These are phyloP conservation scores for Thelaira solivaga DNA, from an alignment of 2,888 invertebrate genomes.

Conservation along the genomic window DNA sequence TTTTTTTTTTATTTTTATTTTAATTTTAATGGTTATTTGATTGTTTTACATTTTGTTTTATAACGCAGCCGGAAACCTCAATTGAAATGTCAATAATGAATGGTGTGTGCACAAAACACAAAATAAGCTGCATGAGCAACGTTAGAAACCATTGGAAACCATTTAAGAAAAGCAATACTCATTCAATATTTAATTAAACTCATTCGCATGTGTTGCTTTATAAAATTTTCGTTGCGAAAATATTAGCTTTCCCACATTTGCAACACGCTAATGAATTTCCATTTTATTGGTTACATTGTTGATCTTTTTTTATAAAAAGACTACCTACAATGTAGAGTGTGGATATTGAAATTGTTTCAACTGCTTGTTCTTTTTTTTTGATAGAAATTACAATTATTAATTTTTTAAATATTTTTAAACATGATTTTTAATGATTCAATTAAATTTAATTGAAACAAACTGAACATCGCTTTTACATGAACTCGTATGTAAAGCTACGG, in stretches of 20 bases:
- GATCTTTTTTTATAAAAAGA: no score
- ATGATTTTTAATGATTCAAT: no score
- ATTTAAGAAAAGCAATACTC: background rate
- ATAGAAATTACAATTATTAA: no score
- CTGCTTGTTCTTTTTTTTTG: no score
- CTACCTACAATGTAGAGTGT: background rate
- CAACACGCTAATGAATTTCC: background rate
- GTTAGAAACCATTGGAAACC: conserved; percentile 34
- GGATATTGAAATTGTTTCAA: no score
- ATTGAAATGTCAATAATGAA: conserved; percentile 54
- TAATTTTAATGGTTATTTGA: conserved; percentile 8
- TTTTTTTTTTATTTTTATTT: conserved; percentile 13
- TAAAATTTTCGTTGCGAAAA: background rate
- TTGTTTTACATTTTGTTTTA: conserved; percentile 1
- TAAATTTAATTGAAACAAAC: no score
- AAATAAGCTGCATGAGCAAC: conserved; percentile 36
- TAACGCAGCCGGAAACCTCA: conserved; percentile 20
- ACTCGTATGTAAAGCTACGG: no score
- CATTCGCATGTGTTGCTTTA: conserved; percentile 8
- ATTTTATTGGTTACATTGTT: background rate
- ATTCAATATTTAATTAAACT: conserved; percentile 38
- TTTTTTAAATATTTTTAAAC: no score
- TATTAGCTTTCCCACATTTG: background rate
- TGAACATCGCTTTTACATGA: no score
- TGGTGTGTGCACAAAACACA: conserved; percentile 26